Conservation (phyloP, 1,140 invertebrate genomes). For the Drosophila setifemur region DNA sequence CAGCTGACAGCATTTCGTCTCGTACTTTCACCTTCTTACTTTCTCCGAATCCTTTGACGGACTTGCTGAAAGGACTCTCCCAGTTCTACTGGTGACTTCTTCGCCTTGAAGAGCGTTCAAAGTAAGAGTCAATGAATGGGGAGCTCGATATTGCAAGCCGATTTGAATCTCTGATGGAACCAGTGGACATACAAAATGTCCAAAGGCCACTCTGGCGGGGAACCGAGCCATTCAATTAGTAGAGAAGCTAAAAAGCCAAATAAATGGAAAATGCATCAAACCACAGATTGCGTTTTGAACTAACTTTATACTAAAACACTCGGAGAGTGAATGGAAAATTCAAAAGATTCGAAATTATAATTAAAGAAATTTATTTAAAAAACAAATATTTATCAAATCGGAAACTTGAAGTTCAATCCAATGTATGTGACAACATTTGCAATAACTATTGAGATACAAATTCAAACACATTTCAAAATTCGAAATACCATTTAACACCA, state of each 20-base stretch:
- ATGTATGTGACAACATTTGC: too few species aligned
- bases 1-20: slow-evolving; percentile 3
- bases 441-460: too few species aligned
- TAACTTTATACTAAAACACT: too few species aligned
- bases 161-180: slow-evolving; percentile 3
- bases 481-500: too few species aligned
- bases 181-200: not conserved
- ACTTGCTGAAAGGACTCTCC: not conserved
- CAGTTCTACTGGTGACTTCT: not conserved
- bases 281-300: not conserved
- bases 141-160: slow-evolving; percentile 3
- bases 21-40: not conserved
- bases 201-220: not conserved
- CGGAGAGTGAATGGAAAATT: too few species aligned
- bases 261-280: too few species aligned
- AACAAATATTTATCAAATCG: too few species aligned
- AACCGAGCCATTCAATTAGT: not conserved
- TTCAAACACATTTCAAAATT: too few species aligned
- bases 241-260: not conserved
- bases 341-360: too few species aligned
- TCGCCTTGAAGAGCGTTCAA: not conserved
- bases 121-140: slow-evolving; percentile 2
- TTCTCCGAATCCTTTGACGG: not conserved
- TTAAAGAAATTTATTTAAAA: too few species aligned
- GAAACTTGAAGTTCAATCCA: too few species aligned